These are phyloP conservation scores for Rhodinocichla rosea DNA, from an alignment of 2,113 vertebrate species.

Conservation along the genomic window DNA sequence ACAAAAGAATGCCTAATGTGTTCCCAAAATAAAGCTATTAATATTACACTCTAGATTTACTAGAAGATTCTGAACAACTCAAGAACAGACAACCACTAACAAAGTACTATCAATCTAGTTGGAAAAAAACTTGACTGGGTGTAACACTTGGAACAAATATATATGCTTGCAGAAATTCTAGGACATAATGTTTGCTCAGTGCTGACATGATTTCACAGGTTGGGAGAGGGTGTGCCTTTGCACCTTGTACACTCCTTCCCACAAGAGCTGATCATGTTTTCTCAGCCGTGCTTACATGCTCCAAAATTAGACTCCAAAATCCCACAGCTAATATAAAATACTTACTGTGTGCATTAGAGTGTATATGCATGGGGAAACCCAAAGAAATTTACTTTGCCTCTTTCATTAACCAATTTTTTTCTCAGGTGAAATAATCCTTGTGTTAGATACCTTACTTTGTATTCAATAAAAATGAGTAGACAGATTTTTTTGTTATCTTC, in stretches of 20 bases:
- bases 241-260: not conserved
- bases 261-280: not conserved
- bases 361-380: not conserved
- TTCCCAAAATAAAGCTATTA: not conserved
- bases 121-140: not conserved
- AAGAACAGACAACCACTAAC: not conserved
- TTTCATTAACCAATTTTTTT: not conserved
- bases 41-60: not conserved
- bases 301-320: not conserved
- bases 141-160: not conserved
- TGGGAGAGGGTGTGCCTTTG: not conserved
- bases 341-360: not conserved
- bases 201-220: not conserved
- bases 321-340: not conserved
- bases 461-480: not conserved
- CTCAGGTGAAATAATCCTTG: not conserved
- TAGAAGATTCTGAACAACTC: not conserved
- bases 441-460: not conserved
- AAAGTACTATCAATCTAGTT: not conserved
- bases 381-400: not conserved
- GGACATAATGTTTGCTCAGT: not conserved
- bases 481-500: not conserved
- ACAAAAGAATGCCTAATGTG: not conserved
- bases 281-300: rapidly evolving
- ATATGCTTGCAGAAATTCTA: not conserved